Conservation (phyloP, 2,113 vertebrate species). For the Cavia aperea region DNA sequence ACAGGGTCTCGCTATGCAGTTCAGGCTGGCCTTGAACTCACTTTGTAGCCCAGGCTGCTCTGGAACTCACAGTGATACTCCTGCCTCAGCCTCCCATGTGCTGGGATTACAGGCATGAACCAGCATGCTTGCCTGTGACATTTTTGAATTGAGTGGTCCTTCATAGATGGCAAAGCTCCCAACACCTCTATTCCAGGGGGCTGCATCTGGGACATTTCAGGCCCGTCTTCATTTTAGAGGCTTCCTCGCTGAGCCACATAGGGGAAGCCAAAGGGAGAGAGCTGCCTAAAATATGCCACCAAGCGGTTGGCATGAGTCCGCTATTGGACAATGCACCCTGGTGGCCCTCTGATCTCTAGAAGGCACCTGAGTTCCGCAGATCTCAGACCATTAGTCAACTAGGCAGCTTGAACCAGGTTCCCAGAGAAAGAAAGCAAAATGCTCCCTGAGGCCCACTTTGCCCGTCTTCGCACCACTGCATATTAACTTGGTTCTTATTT, state of each 20-base stretch:
- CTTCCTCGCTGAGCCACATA: background rate
- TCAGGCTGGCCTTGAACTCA: too few relatives aligned
- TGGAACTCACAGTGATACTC: too few relatives aligned
- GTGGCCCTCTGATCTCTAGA: background rate
- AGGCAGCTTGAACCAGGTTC: background rate
- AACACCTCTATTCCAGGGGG: background rate
- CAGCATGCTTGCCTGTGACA: too few relatives aligned
- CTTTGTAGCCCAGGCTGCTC: too few relatives aligned
- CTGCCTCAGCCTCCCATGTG: too few relatives aligned
- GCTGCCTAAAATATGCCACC: background rate
- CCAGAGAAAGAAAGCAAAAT: background rate
- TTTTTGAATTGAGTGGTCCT: background rate
- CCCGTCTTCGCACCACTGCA: background rate
- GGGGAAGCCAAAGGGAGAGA: background rate
- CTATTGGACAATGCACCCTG: accelerated
- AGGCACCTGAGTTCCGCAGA: background rate
- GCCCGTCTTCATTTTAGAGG: background rate
- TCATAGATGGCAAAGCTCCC: background rate
- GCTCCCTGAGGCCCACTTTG: background rate
- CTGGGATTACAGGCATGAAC: too few relatives aligned
- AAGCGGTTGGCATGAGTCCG: background rate
- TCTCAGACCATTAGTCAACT: too few relatives aligned
- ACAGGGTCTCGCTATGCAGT: too few relatives aligned
- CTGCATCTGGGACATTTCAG: background rate
- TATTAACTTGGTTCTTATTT: background rate